Base-by-base conservation (phyloP, 2,113 vertebrate genomes). In the Patagioenas fasciata region DNA sequence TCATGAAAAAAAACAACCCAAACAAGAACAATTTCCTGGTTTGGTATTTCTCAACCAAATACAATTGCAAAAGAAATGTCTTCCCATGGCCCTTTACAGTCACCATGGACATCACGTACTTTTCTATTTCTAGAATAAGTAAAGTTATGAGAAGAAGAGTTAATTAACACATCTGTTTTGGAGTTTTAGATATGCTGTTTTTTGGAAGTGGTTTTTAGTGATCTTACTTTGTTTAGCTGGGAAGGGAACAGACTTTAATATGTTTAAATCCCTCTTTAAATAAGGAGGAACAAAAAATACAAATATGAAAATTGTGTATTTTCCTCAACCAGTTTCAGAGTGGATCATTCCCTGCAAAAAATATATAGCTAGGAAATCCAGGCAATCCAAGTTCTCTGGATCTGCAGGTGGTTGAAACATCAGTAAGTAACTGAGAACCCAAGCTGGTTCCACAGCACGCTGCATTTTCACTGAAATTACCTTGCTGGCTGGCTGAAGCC, bases 1-100 rank as follows among this genome's bases (percentile, higher is more conserved):
- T 95, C 82, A 90, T 87, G 58, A 91, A 95, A 93, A 91, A 88
- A 34, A 96, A n/a, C 58, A 95, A 92, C 66, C 62, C 78, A 91
- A 96, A 89, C 80, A 93, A 88, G 81, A 82, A 67, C 31, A 58
- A 56, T 77, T 96, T 96, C 88, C 96, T 91, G 50, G 66, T 92
- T 94, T 91, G 74, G 44, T 57, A 91, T 91, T 94, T 96, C 82
- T 93, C 56, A 70, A 58, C 34, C n/a, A 89, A 96, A 93, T 40
- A 86, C 80, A 81, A 82, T n/a, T 64, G 91, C 18, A 2, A 91
- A 89, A 69, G 19, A 88, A 89, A 81, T 70, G 32, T 80, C 73
- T 96, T 96, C 92, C 80, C 91, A 48, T 88, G 86, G 90, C 93
- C 91, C 79, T 79, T 93, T 83, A 71, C 36, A 74, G 87, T 58